Base-by-base conservation (phyloP, 2,113 vertebrate species). In the Vanacampus margaritifer region DNA sequence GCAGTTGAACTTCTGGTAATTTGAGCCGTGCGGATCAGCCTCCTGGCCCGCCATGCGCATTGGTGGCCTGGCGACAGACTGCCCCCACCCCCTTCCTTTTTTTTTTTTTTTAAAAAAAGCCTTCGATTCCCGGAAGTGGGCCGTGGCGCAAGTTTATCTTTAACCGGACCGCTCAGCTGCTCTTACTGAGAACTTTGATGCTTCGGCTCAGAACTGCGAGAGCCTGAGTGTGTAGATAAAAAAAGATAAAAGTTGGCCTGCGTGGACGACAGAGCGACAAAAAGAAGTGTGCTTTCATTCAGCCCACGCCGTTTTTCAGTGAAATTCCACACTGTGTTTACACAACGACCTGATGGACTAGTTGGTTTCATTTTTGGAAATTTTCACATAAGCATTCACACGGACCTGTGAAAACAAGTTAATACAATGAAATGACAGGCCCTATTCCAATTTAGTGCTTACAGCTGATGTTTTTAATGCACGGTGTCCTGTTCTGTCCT, bases 71-170 rank as follows among this genome's bases (percentile, higher is more conserved):
- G 90, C 83, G 89, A 89, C 90, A 89, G 73, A 32, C 54, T 32
- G 26, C 14, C 26, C 54, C 54, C 6, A 1, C 66, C 78, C 78
- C 63, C 84, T 85, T 32, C 79, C 61, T 64, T 2, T n/a, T 0
- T 6, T 28, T 24, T 0, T 6, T 36, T 82, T 87, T 73, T 32
- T 32, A 32, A 32, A 32, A 32, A 3, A 19, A 35, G 5, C 59
- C 37, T 43, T 84, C 50, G 72, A 85, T 91, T 89, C 87, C 84
- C 73, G 80, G 89, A 90, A 91, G 75, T 89, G 84, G 79, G 83
- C 77, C 89, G 88, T 88, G 78, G 26, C 82, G 80, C 32, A 26
- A 73, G 73, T 79, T 86, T 86, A 87, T 89, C 80, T 78, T 72
- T 81, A 65, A 85, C 66, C 60, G 26, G 23, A 16, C n/a, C 8